Percentiles rank a stretch among this genome's conserved stretches.
phyloP scores from a whole-genome alignment of 2,113 vertebrate species.

The Limanda limanda region DNA sequence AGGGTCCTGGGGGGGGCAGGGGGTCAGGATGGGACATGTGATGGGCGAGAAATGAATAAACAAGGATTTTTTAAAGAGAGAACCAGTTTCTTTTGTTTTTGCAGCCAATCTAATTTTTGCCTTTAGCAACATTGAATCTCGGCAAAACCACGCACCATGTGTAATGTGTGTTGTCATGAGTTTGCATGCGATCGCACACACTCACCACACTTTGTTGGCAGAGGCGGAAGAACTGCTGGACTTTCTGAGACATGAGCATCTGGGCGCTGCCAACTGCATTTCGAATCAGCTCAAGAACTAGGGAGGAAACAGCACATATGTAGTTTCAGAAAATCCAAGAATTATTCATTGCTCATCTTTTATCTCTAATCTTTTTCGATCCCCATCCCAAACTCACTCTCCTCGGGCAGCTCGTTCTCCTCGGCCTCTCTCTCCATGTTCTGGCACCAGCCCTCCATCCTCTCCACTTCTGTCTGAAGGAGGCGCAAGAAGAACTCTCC shows the following conservation, averaged over 20 bases:
- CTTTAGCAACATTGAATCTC: conserved; percentile 2
- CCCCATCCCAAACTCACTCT: conserved; percentile 85
- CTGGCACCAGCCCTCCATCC: conserved; percentile 99
- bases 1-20: conserved; percentile 85
- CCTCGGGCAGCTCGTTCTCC: conserved; percentile 94
- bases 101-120: not conserved
- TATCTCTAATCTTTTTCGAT: not conserved
- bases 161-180: conserved; percentile 36
- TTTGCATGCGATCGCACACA: conserved; percentile 25
- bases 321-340: conserved; percentile 24
- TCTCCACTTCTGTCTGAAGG: conserved; percentile 95
- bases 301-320: conserved; percentile 19
- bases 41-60: not conserved
- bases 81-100: conserved; percentile 5
- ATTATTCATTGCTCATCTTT: conserved; percentile 9
- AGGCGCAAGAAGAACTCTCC: conserved; percentile 97
- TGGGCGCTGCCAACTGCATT: conserved; percentile 95
- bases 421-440: conserved; percentile 96
- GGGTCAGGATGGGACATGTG: not conserved
- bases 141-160: conserved; percentile 3
- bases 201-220: conserved; percentile 99
- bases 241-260: conserved; percentile 98
- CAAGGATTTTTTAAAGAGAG: not conserved
- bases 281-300: conserved; percentile 96
- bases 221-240: conserved; percentile 98